Base-by-base conservation (phyloP, 2,888 invertebrate species). In the Mechanitis mazaeus region DNA sequence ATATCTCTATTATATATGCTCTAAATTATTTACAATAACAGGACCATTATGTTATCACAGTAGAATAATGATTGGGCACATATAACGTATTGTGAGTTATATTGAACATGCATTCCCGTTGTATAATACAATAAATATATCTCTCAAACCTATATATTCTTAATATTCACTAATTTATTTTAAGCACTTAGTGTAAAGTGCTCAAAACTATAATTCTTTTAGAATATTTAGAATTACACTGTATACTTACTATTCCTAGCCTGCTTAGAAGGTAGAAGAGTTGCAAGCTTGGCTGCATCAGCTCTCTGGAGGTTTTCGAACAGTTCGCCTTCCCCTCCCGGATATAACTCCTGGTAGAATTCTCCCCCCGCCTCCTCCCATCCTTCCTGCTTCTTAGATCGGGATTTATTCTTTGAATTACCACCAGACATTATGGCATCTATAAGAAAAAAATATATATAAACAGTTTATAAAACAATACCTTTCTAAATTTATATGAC, bases 341-440 rank as follows among this genome's bases (percentile, higher is more conserved):
- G 95, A 83, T 95, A 96, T 71, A 94, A 91, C 82, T 96, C 96
- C 81, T 95, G 95, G 84, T 95, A 96, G 86, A 96, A 96, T 86
- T 96, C 95, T 2, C 93, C 93, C 0, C 95, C 95, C 3, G 95
- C 96, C 76, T 95, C 95, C 85, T 96, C 96, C 96, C 95, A 95
- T 12, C 95, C 89, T 58, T 85, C 85, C 63, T 85, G 83, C 61
- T 83, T 77, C 71, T 81, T 83, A 31, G 83, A 77, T 58, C 85
- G 82, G 55, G 79, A 74, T 65, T 85, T 85, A 72, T 83, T 81
- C 74, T 86, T 88, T 0, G 81, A 79, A 68, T 87, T 88, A 45
- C 89, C 85, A 2, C 89, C 89, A 6, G 90, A 90, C 90, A 90
- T 90, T 70, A 85, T 64, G 74, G 64, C 67, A 70, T 63, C 72